Percentiles rank a stretch among this genome's conserved stretches.
Conservation (phyloP, 2,888 invertebrate species). For the Synergus laeviventris region DNA sequence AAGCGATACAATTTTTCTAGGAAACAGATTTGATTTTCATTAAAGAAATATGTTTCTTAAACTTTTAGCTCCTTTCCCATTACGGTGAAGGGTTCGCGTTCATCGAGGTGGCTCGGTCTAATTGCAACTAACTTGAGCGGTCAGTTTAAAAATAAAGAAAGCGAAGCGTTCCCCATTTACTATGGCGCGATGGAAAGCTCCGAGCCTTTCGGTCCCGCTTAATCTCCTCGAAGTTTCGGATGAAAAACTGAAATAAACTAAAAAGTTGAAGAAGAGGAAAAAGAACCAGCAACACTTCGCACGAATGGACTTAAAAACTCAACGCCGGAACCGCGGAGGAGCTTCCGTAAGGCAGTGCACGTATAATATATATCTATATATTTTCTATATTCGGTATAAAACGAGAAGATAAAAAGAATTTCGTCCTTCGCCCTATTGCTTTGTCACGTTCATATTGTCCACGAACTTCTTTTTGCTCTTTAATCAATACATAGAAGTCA, state of each 20-base stretch:
- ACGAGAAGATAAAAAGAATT: not conserved
- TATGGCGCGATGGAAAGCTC: slow-evolving; percentile 18
- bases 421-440: not conserved
- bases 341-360: not conserved
- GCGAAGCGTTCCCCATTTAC: slow-evolving; percentile 22
- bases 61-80: not conserved
- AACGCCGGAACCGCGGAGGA: not conserved
- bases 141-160: slow-evolving; percentile 37
- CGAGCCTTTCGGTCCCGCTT: slow-evolving; percentile 35
- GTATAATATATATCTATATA: not conserved
- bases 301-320: slow-evolving; percentile 20
- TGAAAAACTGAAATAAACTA: slow-evolving; percentile 31
- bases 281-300: slow-evolving; percentile 22
- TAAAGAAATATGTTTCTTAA: not conserved
- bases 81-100: not conserved
- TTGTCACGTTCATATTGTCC: not conserved
- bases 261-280: slow-evolving; percentile 14
- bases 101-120: slow-evolving; percentile 30
- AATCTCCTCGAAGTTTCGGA: slow-evolving; percentile 31
- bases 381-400: slow-evolving; percentile 10
- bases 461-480: slow-evolving; percentile 4
- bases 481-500: slow-evolving; percentile 12
- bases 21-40: not conserved
- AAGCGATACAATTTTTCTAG: no score
- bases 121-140: slow-evolving; percentile 34